Evolutionary conservation across 2,113 vertebrate genomes (phyloP), one percentile per base, ranked within the genome.

Genomic region (Macquaria australasica): DNA sequence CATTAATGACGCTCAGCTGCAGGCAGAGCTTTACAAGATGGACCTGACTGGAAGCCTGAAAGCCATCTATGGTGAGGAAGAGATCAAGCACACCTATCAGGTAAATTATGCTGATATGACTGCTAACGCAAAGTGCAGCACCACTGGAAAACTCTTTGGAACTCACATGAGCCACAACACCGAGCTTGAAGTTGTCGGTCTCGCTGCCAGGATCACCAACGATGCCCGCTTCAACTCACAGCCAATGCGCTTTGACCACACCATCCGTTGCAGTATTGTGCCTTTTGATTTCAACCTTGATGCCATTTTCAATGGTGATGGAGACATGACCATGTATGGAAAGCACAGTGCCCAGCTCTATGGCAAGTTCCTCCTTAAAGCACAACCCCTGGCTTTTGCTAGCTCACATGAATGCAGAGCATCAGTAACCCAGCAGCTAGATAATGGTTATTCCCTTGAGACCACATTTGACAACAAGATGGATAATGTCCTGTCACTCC

Each of bases 371-470:
- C 93, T 97, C 3, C 74, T 98, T 56, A 97, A 95, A 94, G 97
- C 95, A 55, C 97, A 98, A 71, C 97, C 97, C 67, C 91, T 98
- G 88, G 95, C 96, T 83, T 92, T 99, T 72, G 95, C 95, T 51
- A 95, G 97, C 79, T 96, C 97, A 68, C 97, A 99, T 87, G 97
- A 98, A 91, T 97, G 95, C 89, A 96, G 96, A 93, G 96, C 96
- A 76, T 97, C 97, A 78, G 92, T 95, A 18, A 95, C 64, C 25
- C 98, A 98, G 41, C 77, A 58, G 77, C 53, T 97, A 12, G 80
- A 88, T 16, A 92, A 92, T 18, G 89, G 85, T 8, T 90, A 91
- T 73, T 94, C 89, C 43, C 45, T 97, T 48, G 93, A 93, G 9
- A 96, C 96, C 0, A 92, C 91, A 25, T 88, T 98, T 73, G 96